Conservation (phyloP, 2,888 invertebrate species). For the Anthrax anthrax region DNA sequence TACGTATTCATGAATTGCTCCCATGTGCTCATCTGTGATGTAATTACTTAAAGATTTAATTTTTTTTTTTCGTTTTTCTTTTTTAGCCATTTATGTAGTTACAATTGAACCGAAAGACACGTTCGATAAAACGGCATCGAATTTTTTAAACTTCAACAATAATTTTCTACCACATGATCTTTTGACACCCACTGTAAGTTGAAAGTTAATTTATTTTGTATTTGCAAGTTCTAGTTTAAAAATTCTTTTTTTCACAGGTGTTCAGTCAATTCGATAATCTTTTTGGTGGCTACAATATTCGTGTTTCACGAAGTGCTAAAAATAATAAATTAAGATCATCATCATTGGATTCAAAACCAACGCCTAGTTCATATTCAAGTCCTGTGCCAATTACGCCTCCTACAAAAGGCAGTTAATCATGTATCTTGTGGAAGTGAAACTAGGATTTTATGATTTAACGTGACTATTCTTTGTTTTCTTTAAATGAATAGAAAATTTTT, state of each 20-base stretch:
- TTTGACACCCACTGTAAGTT: not conserved
- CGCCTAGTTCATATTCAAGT: too few relatives aligned
- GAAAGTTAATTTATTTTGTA: not conserved
- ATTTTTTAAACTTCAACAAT: not conserved
- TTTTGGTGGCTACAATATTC: slow-evolving; percentile 24
- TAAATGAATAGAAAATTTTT: too few relatives aligned
- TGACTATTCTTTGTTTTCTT: too few relatives aligned
- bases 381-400: not conserved
- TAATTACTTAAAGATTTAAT: too few relatives aligned
- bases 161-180: not conserved
- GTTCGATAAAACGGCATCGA: not conserved
- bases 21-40: too few relatives aligned
- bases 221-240: not conserved
- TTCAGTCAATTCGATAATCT: slow-evolving; percentile 30
- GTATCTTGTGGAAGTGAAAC: too few relatives aligned
- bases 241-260: slow-evolving; percentile 19
- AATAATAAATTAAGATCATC: not conserved
- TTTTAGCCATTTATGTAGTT: not conserved
- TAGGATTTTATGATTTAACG: too few relatives aligned
- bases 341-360: not conserved
- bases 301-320: slow-evolving; percentile 14
- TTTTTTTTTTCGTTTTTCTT: too few relatives aligned
- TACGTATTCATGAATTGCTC: not conserved
- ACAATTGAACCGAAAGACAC: not conserved
- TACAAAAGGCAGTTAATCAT: not conserved